Evolutionary conservation across 2,888 invertebrate genomes (phyloP), one percentile per base, ranked within the genome.

Genomic region (Metacarcinus magister): DNA sequence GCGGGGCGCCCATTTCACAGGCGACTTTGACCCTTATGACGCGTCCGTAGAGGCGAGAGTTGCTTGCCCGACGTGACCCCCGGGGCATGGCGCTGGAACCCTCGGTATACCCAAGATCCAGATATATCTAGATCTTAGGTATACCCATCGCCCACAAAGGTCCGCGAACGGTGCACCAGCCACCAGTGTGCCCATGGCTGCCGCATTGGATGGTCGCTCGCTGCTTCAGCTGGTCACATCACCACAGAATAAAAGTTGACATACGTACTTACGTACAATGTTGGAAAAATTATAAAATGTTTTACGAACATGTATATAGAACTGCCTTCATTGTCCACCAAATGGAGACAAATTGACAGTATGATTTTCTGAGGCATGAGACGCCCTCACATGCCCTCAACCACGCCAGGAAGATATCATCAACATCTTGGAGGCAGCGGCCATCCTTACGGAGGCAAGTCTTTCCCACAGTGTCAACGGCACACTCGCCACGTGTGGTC

Each of bases 1-100:
- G 95, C 94, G 91, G 95, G 95, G 94, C 39, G 82, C 91, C 95
- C 91, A 67, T 32, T n/a, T n/a, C 10, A 32, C 94, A n/a, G 39
- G 91, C 94, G 23, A 95, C 32, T 67, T n/a, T 94, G 44, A 82
- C 67, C 95, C 95, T 95, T 95, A 93, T 75, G 19, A 60, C 32
- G 32, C 75, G 95, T 48, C 23, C 90, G n/a, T 93, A 95, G 89
- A 93, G 95, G 43, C 67, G 60, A 44, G n/a, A 67, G 44, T 67
- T 7, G n/a, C 67, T n/a, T n/a, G 60, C 39, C 54, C 67, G n/a
- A 5, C 44, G 5, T 23, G 89, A 48, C n/a, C 90, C 90, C 54
- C 89, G 32, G 82, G 82, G 82, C 82, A 82, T 32, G 82, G 32
- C 28, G 28, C 82, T 28, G 82, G 32, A 32, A 82, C 82, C 82